Evolutionary conservation across 2,113 vertebrate species (phyloP).

Genomic region (Xenopus tropicalis): DNA sequence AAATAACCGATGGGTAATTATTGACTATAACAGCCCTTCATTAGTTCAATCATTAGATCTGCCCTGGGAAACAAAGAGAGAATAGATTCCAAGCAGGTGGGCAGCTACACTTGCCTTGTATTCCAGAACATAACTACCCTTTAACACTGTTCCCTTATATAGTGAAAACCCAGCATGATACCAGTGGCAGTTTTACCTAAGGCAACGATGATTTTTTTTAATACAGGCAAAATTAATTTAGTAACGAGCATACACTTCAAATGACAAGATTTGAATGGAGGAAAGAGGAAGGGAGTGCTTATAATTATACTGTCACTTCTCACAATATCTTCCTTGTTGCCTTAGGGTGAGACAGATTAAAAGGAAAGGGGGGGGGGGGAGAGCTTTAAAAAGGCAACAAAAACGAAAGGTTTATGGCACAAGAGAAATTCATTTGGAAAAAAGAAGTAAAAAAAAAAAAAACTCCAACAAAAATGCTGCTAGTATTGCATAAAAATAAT

Average conservation of each 20-base stretch:
- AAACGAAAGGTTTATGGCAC: conserved; percentile 32
- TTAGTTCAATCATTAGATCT: conserved; percentile 43
- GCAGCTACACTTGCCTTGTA: conserved; percentile 51
- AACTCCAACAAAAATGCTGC: conserved; percentile 18
- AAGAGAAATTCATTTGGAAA: conserved; percentile 34
- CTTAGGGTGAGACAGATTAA: conserved; percentile 48
- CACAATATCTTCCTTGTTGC: conserved; percentile 62
- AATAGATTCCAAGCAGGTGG: conserved; percentile 58
- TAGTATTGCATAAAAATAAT: conserved; percentile 4
- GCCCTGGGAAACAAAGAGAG: conserved; percentile 37
- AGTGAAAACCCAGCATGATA: conserved; percentile 68
- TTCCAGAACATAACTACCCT: conserved; percentile 57
- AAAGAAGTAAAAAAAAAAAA: conserved; percentile 31
- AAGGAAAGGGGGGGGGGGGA: conserved; percentile 51
- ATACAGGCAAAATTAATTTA: conserved; percentile 80
- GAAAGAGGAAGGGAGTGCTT: conserved; percentile 51
- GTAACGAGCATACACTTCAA: conserved; percentile 75
- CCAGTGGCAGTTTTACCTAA: conserved; percentile 67
- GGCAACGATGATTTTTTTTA: conserved; percentile 68
- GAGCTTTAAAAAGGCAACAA: conserved; percentile 33
- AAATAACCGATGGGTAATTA: conserved; percentile 42
- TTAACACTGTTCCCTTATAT: conserved; percentile 69
- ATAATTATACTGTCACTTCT: conserved; percentile 79
- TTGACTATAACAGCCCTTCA: conserved; percentile 38
- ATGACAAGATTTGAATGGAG: conserved; percentile 56